These are phyloP conservation scores for Toxotes lorentzi DNA, from an alignment of 2,797 vertebrate genomes.

Conservation along the genomic window DNA sequence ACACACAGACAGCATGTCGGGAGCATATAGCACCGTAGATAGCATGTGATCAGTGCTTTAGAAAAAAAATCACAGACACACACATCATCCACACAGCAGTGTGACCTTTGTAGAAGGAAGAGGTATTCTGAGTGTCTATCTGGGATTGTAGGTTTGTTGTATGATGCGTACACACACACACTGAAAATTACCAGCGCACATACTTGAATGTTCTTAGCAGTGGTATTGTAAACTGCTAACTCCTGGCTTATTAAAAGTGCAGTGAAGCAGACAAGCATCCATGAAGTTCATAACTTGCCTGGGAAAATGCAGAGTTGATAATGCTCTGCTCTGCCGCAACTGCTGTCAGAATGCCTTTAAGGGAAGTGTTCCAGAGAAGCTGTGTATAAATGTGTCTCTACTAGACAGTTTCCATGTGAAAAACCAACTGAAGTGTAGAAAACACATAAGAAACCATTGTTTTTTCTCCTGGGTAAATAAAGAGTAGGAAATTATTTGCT, in stretches of 20 bases:
- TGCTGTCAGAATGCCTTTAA: slow-evolving; percentile 5
- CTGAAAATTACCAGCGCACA: not conserved
- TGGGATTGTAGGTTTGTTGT: not conserved
- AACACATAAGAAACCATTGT: slow-evolving; percentile 10
- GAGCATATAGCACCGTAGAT: not conserved
- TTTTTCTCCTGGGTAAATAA: not conserved
- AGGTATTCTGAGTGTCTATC: not conserved
- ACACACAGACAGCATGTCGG: not conserved
- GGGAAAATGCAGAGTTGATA: not conserved
- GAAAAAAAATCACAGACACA: not conserved
- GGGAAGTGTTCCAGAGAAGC: not conserved
- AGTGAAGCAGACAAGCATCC: slow-evolving; percentile 1
- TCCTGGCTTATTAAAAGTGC: not conserved
- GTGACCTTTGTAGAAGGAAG: slow-evolving; percentile 44
- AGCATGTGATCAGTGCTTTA: slow-evolving; percentile 18
- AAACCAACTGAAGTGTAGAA: not conserved
- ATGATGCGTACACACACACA: slow-evolving; percentile 5
- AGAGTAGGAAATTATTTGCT: not conserved
- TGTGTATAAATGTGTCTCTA: not conserved
- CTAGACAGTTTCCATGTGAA: not conserved
- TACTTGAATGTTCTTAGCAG: not conserved
- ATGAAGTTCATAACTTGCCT: slow-evolving; percentile 24
- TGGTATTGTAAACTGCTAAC: not conserved
- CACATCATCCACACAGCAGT: slow-evolving; percentile 19
- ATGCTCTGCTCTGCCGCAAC: slow-evolving; percentile 9